A percentile compares a stretch with the other conserved stretches of the same genome.
Conservation (phyloP, 2,113 vertebrate species). For the Platysteira castanea region DNA sequence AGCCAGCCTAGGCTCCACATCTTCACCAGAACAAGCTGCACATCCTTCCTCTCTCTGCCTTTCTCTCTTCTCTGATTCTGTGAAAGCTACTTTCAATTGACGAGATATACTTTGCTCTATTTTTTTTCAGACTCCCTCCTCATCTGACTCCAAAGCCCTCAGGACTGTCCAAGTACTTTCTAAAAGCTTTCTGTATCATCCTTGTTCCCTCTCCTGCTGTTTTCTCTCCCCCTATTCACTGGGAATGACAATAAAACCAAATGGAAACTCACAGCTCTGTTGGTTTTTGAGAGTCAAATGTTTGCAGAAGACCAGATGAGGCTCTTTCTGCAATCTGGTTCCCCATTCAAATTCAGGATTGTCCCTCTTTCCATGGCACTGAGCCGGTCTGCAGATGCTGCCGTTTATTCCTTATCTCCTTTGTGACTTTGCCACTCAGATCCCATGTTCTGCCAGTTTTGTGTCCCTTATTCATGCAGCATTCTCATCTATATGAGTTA, state of each 20-base stretch:
- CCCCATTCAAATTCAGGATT: constrained; percentile 14
- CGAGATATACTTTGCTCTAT: accelerated
- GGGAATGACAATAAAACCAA: not conserved
- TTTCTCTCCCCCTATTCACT: not conserved
- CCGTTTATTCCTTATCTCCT: not conserved
- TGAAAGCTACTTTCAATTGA: not conserved
- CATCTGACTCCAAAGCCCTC: not conserved
- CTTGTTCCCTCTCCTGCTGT: not conserved
- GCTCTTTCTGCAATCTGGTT: not conserved
- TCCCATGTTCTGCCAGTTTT: not conserved
- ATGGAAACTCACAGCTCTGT: not conserved
- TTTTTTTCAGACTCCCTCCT: not conserved
- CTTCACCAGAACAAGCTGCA: not conserved
- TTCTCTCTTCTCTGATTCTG: not conserved
- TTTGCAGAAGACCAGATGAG: constrained; percentile 20
- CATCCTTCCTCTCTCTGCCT: not conserved
- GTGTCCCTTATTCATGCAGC: not conserved
- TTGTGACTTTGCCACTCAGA: not conserved
- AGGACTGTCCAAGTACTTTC: not conserved
- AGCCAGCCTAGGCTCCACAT: not conserved
- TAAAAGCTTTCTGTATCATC: not conserved
- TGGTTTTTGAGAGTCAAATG: not conserved
- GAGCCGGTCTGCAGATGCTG: not conserved
- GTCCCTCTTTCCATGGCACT: not conserved
- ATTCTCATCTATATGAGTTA: not conserved